A percentile compares a stretch with the other conserved stretches of the same genome.
phyloP scores from a whole-genome alignment of 1,140 invertebrate genomes.

The Zaprionus kolodkinae region DNA sequence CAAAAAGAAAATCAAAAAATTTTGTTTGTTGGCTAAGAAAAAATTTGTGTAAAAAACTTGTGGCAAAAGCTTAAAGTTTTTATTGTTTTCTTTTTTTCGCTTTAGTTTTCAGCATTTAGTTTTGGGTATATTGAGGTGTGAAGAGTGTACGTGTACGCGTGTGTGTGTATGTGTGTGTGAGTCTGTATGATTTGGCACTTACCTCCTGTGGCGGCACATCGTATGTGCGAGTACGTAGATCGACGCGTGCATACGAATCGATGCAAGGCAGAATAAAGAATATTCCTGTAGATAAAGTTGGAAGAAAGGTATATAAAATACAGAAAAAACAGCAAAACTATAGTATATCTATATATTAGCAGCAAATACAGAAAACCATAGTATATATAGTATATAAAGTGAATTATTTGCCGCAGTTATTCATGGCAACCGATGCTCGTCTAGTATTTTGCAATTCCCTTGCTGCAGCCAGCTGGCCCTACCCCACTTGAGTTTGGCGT shows the following conservation, averaged over 20 bases:
- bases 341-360: not conserved
- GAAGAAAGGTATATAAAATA: not conserved
- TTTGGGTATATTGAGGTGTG: slow-evolving; percentile 21
- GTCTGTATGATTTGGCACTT: slow-evolving; percentile 60
- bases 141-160: slow-evolving; percentile 24
- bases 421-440: slow-evolving; percentile 1
- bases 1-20: slow-evolving; percentile 35
- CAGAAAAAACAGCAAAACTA: not conserved
- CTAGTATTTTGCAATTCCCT: not conserved
- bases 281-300: slow-evolving; percentile 87
- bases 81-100: slow-evolving; percentile 34
- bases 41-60: slow-evolving; percentile 58
- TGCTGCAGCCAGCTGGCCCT: not conserved
- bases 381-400: not conserved
- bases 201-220: slow-evolving; percentile 98
- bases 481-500: slow-evolving; percentile 16
- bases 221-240: slow-evolving; percentile 95
- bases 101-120: slow-evolving; percentile 64
- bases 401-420: not conserved
- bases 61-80: slow-evolving; percentile 72
- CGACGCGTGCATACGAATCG: slow-evolving; percentile 95
- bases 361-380: not conserved
- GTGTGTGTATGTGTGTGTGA: slow-evolving; percentile 17
- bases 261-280: slow-evolving; percentile 98
- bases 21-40: slow-evolving; percentile 44